Percentiles rank a stretch among this genome's conserved stretches.
These are phyloP conservation scores for Apaloderma vittatum DNA, from an alignment of 2,113 vertebrate genomes.

Conservation along the genomic window DNA sequence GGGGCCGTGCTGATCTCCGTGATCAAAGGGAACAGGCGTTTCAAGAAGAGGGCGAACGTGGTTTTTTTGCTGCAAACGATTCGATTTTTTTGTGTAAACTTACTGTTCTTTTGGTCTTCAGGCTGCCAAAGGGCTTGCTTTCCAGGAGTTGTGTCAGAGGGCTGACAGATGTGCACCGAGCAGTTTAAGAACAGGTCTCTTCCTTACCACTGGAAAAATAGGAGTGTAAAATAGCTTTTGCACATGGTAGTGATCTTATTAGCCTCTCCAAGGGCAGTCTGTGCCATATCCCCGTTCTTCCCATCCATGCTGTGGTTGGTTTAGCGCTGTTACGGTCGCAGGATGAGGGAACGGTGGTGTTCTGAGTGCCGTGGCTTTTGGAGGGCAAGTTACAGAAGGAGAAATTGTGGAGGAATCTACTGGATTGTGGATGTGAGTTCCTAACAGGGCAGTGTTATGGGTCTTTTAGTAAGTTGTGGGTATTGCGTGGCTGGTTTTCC, in stretches of 20 bases:
- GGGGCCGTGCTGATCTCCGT: too few relatives aligned
- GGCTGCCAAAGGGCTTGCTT: not conserved
- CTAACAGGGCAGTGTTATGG: not conserved
- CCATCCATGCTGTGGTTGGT: not conserved
- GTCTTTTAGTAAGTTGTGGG: not conserved
- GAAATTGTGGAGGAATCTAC: not conserved
- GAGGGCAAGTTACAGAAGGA: not conserved
- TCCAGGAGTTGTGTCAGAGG: rapidly evolving
- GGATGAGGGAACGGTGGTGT: not conserved
- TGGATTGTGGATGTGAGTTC: not conserved
- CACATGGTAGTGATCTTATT: not conserved
- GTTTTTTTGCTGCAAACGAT: not conserved
- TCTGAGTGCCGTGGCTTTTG: not conserved
- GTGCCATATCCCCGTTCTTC: not conserved
- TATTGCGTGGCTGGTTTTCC: not conserved
- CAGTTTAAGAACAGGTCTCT: not conserved
- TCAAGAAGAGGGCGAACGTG: not conserved
- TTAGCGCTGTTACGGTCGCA: rapidly evolving
- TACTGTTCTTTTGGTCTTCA: not conserved
- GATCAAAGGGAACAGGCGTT: not conserved
- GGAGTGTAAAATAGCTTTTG: not conserved
- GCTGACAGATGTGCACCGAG: not conserved
- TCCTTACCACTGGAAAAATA: not conserved
- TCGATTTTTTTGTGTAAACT: not conserved
- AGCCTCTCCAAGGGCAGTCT: rapidly evolving